Conservation (phyloP, 2,888 invertebrate genomes). For the Tipula vernalis region DNA sequence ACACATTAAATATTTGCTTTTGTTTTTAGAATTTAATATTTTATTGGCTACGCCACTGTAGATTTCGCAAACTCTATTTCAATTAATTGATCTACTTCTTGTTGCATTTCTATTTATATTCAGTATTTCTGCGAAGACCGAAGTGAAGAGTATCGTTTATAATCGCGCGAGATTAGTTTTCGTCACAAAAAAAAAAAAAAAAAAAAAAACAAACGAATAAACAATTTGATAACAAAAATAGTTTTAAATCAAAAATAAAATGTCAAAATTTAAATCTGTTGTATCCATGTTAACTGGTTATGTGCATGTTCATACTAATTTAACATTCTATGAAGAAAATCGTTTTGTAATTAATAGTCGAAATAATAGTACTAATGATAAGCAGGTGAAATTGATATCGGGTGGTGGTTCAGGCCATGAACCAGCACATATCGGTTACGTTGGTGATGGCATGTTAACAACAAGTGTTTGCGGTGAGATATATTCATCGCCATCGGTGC, state of each 20-base stretch:
- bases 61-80: too few species aligned
- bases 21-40: too few species aligned
- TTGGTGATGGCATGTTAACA: conserved; percentile 69
- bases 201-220: too few species aligned
- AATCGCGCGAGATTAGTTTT: too few species aligned
- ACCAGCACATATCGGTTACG: conserved; percentile 52
- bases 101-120: too few species aligned
- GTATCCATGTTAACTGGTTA: not conserved
- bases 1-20: too few species aligned
- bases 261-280: not conserved
- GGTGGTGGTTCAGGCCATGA: conserved; percentile 83
- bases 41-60: too few species aligned
- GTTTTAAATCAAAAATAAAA: not conserved
- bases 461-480: conserved; percentile 63
- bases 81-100: too few species aligned
- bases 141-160: too few species aligned
- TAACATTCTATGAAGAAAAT: not conserved
- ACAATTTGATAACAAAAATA: too few species aligned
- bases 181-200: too few species aligned
- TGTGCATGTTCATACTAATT: not conserved
- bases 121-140: too few species aligned
- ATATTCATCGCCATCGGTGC: conserved; percentile 65
- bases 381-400: conserved; percentile 45
- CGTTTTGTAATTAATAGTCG: conserved; percentile 23
- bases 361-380: conserved; percentile 12